These are phyloP conservation scores for Clunio marinus DNA, from an alignment of 2,888 invertebrate genomes.

Conservation along the genomic window DNA sequence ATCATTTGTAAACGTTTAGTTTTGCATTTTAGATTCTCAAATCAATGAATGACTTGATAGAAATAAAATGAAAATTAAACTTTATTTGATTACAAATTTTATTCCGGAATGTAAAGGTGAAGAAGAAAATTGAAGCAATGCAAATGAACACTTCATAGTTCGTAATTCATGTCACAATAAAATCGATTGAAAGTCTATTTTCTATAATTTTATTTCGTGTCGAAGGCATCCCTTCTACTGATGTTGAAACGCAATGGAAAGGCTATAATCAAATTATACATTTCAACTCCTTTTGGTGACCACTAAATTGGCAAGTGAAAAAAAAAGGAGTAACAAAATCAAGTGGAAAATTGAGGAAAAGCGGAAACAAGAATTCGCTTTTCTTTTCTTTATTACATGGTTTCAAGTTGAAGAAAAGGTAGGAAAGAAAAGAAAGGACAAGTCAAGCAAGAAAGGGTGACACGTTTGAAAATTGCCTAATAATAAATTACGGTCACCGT, in stretches of 20 bases:
- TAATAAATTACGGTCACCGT: constrained; percentile 33
- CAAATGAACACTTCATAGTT: no score
- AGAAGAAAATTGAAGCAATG: no score
- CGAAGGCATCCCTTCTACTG: neutral
- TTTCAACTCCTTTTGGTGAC: neutral
- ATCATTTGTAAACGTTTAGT: no score
- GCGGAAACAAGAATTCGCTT: neutral
- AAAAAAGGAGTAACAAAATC: constrained; percentile 12
- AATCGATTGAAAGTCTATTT: constrained; percentile 4
- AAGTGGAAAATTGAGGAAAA: constrained; percentile 5
- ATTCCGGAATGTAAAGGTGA: no score
- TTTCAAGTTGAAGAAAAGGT: neutral
- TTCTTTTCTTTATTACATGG: neutral
- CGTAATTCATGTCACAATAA: constrained; percentile 15
- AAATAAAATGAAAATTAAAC: no score
- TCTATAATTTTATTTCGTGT: neutral
- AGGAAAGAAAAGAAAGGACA: constrained; percentile 1
- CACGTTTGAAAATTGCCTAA: constrained; percentile 26
- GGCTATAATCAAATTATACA: constrained; percentile 33
- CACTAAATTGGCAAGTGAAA: neutral
- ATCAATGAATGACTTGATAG: no score
- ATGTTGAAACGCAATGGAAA: neutral
- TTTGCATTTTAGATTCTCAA: no score
- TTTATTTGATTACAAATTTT: no score
- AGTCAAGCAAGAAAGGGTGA: neutral